These are phyloP conservation scores for Pipa parva DNA, from an alignment of 2,113 vertebrate genomes.

Conservation along the genomic window DNA sequence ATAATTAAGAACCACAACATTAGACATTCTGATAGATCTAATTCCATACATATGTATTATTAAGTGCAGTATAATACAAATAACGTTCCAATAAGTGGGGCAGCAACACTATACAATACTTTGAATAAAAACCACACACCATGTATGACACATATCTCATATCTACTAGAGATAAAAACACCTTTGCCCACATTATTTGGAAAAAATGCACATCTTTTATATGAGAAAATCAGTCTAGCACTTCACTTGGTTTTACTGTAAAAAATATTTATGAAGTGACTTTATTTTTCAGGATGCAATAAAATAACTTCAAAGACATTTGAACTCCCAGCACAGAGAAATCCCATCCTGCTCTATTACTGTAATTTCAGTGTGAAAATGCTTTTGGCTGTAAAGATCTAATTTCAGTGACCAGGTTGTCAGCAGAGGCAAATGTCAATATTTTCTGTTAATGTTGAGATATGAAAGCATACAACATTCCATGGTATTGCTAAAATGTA, in stretches of 20 bases:
- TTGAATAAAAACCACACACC: too few species aligned
- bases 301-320: constrained; percentile 5
- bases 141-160: too few species aligned
- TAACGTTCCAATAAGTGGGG: too few species aligned
- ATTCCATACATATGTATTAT: too few species aligned
- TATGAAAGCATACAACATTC: not conserved
- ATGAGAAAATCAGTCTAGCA: not conserved
- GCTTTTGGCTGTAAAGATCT: constrained; percentile 3
- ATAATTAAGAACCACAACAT: too few species aligned
- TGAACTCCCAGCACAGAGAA: not conserved
- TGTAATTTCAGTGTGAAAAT: constrained; percentile 2
- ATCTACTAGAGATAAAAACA: too few species aligned
- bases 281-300: not conserved
- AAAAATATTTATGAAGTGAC: not conserved
- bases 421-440: not conserved
- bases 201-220: too few species aligned
- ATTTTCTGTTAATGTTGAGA: not conserved
- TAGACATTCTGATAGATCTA: too few species aligned
- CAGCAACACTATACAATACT: too few species aligned
- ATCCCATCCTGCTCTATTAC: constrained; percentile 2
- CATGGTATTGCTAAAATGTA: too few species aligned
- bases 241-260: not conserved
- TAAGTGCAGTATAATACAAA: too few species aligned
- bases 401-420: not conserved
- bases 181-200: too few species aligned